Evolutionary conservation across 1,140 invertebrate species (phyloP).

Genomic region (Bacillus rossius): DNA sequence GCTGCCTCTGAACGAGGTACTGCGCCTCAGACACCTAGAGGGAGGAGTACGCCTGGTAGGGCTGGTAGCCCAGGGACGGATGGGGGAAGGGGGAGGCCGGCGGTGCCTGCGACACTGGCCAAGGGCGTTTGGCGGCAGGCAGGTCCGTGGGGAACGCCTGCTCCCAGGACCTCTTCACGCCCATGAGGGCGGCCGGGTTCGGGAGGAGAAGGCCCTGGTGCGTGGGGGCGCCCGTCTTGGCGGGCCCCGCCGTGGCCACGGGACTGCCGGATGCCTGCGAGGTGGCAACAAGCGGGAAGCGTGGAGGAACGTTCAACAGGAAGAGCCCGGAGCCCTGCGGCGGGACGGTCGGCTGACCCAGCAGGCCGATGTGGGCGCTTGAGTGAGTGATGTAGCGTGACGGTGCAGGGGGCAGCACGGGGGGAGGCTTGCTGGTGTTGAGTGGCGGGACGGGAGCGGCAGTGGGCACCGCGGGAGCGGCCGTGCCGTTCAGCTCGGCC

Average conservation of each 20-base stretch:
- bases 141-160: constrained; percentile 37
- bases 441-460: background rate
- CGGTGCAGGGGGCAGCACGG: background rate
- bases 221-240: constrained; percentile 13
- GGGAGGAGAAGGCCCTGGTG: constrained; percentile 27
- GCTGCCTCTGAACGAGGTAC: no score
- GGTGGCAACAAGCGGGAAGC: constrained; percentile 33
- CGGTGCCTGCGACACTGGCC: constrained; percentile 28
- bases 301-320: constrained; percentile 27
- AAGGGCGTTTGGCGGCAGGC: constrained; percentile 27
- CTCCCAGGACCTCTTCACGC: constrained; percentile 44
- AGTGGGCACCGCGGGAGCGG: constrained; percentile 22
- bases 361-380: no score
- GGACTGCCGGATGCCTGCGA: background rate
- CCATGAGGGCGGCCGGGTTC: constrained; percentile 30
- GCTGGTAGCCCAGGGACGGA: background rate
- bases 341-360: constrained; percentile 19
- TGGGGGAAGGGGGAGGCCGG: constrained; percentile 9
- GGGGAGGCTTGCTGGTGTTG: background rate
- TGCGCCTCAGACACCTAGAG: no score
- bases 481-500: constrained; percentile 9
- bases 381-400: no score
- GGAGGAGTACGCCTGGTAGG: constrained; percentile 1
- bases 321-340: constrained; percentile 30
- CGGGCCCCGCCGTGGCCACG: no score